These are phyloP conservation scores for Serripes groenlandicus DNA, from an alignment of 2,888 invertebrate genomes.

Conservation along the genomic window DNA sequence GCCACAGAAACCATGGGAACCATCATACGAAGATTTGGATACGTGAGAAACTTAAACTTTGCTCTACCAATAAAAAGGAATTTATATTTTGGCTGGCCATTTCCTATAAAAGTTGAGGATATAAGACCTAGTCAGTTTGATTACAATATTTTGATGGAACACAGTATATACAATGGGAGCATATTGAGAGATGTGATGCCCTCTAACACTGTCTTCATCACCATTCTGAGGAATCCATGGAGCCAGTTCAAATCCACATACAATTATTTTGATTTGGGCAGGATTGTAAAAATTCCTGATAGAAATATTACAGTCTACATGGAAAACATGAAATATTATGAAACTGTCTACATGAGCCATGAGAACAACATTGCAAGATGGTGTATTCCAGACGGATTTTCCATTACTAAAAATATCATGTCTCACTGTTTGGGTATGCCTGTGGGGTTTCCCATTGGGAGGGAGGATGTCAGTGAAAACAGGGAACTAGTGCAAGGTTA, in stretches of 20 bases:
- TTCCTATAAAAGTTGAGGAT: conserved; percentile 75
- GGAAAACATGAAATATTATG: conserved; percentile 78
- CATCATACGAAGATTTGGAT: conserved; percentile 82
- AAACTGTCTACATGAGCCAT: conserved; percentile 74
- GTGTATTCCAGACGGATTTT: conserved; percentile 83
- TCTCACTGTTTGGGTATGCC: conserved; percentile 84
- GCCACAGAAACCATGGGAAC: conserved; percentile 83
- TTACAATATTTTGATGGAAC: conserved; percentile 83
- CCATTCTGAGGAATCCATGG: conserved; percentile 83
- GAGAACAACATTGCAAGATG: conserved; percentile 63
- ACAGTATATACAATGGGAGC: conserved; percentile 80
- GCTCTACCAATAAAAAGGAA: conserved; percentile 78
- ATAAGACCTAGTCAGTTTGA: conserved; percentile 75
- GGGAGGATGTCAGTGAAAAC: conserved; percentile 69
- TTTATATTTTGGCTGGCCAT: conserved; percentile 85
- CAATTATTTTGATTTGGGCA: conserved; percentile 80
- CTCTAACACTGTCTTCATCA: conserved; percentile 77
- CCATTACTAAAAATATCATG: conserved; percentile 82
- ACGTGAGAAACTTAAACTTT: conserved; percentile 80
- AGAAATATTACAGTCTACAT: conserved; percentile 77
- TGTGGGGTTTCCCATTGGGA: conserved; percentile 79
- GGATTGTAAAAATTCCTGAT: conserved; percentile 71
- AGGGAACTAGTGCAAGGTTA: conserved; percentile 67
- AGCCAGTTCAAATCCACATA: conserved; percentile 82
- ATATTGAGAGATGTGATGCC: conserved; percentile 81